Base-by-base conservation (phyloP, 2,888 invertebrate genomes). In the Blastobasis lacticolella region DNA sequence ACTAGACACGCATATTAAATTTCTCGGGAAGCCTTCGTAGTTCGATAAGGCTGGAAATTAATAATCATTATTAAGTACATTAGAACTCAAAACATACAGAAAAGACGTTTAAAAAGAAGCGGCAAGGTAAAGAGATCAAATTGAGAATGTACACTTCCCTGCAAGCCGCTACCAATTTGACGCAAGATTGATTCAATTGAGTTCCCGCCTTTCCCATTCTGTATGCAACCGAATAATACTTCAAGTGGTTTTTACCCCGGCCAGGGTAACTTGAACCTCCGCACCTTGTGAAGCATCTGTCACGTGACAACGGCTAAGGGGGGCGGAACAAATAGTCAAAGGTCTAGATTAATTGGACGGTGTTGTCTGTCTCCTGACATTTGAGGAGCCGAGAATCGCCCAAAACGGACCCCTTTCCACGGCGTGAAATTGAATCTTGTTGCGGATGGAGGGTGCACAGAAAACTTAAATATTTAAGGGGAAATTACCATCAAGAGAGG, bases 361-460 rank as follows among this genome's bases (percentile, higher is more conserved):
- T 59, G 72, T 73, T 72, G 73, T 68, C 73, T 80, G 77, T 83
- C 81, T 84, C 75, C 68, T 83, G 84, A 82, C 81, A 72, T 84
- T 82, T 79, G 79, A 83, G 78, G 70, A 77, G 75, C 71, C 72
- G 76, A 71, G 72, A 77, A 81, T 77, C 78, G 76, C 64, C 81
- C 71, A 73, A 73, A 77, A 64, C 69, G 72, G 75, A 79, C 78
- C 85, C 84, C 81, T 83, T 85, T 84, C 77, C 73, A 71, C 77
- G 83, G 84, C 83, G 86, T 86, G 81, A 87, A 87, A 88, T 88
- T 88, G 87, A 88, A 88, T 88, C 86, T 81, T 87, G 87, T 86
- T 86, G 81, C 78, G 82, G 83, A 69, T 66, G 74, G 72, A 81
- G 85, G 86, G 84, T 74, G 78, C 67, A 72, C 67, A 66, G 80